These are phyloP conservation scores for Agriopis marginaria DNA, from an alignment of 2,888 invertebrate genomes.

Conservation along the genomic window DNA sequence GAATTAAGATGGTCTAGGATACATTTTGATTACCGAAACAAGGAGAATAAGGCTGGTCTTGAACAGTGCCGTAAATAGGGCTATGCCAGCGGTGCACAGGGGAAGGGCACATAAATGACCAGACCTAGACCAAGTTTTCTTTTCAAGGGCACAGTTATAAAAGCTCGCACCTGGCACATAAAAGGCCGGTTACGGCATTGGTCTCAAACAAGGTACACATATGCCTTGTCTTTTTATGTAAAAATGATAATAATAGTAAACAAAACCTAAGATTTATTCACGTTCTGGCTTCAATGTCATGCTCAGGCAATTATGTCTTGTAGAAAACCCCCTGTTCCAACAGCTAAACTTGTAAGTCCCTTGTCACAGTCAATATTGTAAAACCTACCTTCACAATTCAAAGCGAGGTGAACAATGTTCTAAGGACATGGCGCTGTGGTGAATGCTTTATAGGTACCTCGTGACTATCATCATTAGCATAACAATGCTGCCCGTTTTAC, in stretches of 20 bases:
- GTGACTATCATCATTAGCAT: conserved; percentile 23
- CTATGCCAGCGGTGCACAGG: too few relatives aligned
- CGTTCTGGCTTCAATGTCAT: conserved; percentile 4
- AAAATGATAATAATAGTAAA: neutral
- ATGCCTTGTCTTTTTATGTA: neutral
- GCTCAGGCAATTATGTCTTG: conserved; percentile 1
- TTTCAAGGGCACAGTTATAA: too few relatives aligned
- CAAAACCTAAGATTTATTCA: neutral
- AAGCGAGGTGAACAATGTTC: neutral
- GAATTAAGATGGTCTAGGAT: too few relatives aligned
- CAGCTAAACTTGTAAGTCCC: neutral
- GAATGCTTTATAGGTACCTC: conserved; percentile 8
- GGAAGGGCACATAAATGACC: too few relatives aligned
- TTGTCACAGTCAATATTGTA: conserved; percentile 14
- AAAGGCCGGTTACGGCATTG: too few relatives aligned
- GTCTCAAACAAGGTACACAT: too few relatives aligned
- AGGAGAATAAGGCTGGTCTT: too few relatives aligned
- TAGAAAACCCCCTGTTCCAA: conserved; percentile 8
- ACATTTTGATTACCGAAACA: too few relatives aligned
- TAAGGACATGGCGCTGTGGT: conserved; percentile 8
- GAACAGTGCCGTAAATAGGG: too few relatives aligned
- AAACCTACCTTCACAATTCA: neutral
- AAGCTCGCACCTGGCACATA: too few relatives aligned
- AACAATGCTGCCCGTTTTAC: conserved; percentile 25
- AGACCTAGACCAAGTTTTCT: too few relatives aligned